phyloP scores from a whole-genome alignment of 35 echinoderm and acorn worm genomes.

The Ophioderma brevispina region DNA sequence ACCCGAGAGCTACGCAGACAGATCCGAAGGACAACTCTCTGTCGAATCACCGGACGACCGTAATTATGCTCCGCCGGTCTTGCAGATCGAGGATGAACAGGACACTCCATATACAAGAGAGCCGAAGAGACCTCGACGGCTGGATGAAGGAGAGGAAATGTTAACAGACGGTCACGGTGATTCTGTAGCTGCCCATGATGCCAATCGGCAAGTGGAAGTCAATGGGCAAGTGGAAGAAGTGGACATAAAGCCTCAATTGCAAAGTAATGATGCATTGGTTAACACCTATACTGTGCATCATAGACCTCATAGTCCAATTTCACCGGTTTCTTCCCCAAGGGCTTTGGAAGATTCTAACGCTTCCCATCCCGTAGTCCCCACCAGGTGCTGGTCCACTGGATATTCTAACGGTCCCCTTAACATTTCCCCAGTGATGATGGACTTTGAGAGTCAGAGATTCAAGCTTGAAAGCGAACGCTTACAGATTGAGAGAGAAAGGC shows the following conservation, averaged over 20 bases:
- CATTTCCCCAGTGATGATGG: not conserved
- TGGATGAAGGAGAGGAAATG: not conserved
- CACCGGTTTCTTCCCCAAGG: not conserved
- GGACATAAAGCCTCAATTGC: not conserved
- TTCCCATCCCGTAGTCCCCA: not conserved
- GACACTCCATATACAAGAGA: not conserved
- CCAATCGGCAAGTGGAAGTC: not conserved
- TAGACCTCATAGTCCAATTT: not conserved
- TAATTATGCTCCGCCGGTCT: not conserved
- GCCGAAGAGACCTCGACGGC: not conserved
- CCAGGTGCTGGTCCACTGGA: not conserved
- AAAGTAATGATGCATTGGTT: not conserved
- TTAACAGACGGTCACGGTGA: not conserved
- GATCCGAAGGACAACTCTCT: not conserved
- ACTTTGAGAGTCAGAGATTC: not conserved
- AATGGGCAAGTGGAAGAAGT: not conserved
- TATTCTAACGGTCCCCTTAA: not conserved
- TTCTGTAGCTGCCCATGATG: not conserved
- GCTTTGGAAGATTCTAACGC: not conserved
- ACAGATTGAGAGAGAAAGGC: not conserved
- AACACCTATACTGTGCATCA: not conserved
- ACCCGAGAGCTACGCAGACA: not conserved
- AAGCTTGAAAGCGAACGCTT: not conserved
- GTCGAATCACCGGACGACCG: too few relatives aligned
- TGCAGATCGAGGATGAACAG: not conserved